A percentile compares a stretch with the other conserved stretches of the same genome.
Conservation (phyloP, 2,113 vertebrate species). For the Leuciscus idus region DNA sequence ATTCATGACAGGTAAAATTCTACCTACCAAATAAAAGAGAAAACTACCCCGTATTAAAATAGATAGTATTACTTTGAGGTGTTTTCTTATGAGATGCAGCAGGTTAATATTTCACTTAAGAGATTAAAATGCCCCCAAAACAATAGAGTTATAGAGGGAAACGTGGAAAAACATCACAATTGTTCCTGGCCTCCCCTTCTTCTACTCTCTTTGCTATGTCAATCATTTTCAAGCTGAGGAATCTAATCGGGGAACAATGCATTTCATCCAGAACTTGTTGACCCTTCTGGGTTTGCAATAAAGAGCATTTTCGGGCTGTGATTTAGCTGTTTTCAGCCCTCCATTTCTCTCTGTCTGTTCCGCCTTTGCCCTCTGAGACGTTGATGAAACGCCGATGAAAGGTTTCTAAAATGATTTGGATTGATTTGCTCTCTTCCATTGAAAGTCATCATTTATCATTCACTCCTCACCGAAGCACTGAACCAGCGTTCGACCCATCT, state of each 20-base stretch:
- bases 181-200: background rate
- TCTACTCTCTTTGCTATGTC: background rate
- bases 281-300: conserved; percentile 12
- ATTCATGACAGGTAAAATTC: background rate
- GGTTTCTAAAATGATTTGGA: conserved; percentile 46
- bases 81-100: background rate
- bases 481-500: background rate
- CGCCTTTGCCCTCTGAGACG: conserved; percentile 26
- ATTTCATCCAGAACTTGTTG: conserved; percentile 19
- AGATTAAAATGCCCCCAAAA: background rate
- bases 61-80: background rate
- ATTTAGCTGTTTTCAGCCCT: conserved; percentile 27
- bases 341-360: conserved; percentile 37
- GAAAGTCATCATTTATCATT: conserved; percentile 27
- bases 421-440: conserved; percentile 37
- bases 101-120: background rate
- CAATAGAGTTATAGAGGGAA: background rate
- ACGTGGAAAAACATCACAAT: background rate
- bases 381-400: conserved; percentile 43
- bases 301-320: background rate
- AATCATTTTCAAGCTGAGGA: conserved; percentile 4
- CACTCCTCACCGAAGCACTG: conserved; percentile 9
- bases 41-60: background rate
- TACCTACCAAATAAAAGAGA: background rate
- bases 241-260: background rate